Base-by-base conservation (phyloP, 2,797 vertebrate species). In the Parambassis ranga region DNA sequence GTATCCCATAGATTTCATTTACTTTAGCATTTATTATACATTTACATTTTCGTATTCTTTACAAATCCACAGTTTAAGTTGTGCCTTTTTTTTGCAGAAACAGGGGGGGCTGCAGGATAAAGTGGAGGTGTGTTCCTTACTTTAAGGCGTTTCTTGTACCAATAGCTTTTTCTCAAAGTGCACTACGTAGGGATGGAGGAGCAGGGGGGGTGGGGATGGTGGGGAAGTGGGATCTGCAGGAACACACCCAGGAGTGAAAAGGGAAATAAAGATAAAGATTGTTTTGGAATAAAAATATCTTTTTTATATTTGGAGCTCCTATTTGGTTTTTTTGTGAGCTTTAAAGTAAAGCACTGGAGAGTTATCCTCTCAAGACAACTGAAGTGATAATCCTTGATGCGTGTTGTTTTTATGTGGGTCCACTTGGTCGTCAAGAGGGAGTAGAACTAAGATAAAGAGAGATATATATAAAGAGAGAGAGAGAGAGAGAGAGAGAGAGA, bases 101-200 rank as follows among this genome's bases (percentile, higher is more conserved):
- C 56, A 68, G 10, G 65, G 48, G 76, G 59, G 65, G 67, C 39
- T 66, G 62, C 6, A 66, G 78, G 66, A 36, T 43, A 48, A 62
- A 75, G 78, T 78, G 3, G 57, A 82, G 83, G 86, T 81, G 84
- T 72, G 81, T 86, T 86, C 81, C 85, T 79, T 75, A 65, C 51
- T 92, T n/a, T 92, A 92, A 94, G 92, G 92, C 92, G 78, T 89
- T 85, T 90, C 75, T 84, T 89, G 84, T 91, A 88, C 86, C 88
- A 88, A 87, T 83, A 89, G 80, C 82, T 84, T 88, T n/a, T 79
- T 82, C 65, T 85, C 83, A 91, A 92, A 93, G 91, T 92, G 90
- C 90, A 89, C 88, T 81, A 87, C 61, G 33, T 70, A 44, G 46
- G 71, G 67, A 50, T 20, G 37, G 59, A 10, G 20, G 15, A 23